Base-by-base conservation (phyloP, 2,113 vertebrate genomes). In the Amazona guildingii region DNA sequence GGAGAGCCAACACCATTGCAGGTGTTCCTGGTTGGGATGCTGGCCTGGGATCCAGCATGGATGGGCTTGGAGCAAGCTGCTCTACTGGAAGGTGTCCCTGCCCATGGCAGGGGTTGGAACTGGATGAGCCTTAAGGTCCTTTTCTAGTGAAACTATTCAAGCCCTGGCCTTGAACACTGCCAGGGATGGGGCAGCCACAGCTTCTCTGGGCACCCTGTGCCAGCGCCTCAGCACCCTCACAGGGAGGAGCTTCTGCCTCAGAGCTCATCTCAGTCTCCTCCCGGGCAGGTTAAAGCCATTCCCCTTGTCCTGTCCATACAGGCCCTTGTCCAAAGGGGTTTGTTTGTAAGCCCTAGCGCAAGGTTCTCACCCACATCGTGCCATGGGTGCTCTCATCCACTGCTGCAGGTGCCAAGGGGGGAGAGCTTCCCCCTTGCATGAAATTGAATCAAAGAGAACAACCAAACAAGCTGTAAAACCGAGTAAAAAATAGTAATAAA, bases 301-400 rank as follows among this genome's bases (percentile, higher is more conserved):
- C 20, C 20, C 57, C 33, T 57, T 23, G 33, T 5, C 33, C 57
- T 59, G 57, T 23, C 33, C 33, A 20, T 59, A 23, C 57, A 24
- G 55, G 8, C 57, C 33, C 4, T 9, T 59, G 6, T 23, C 33
- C 33, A 24, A 59, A n/a, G 57, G 57, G 33, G n/a, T 35, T 23
- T 59, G 57, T n/a, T 10, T 23, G 57, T n/a, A 59, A 3, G 6
- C 17, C 12, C 44, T 17, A 10, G 20, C 1, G 0, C 6, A 3
- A 33, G n/a, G 27, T 13, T 49, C 72, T 21, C 35, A 13, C 4
- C 52, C 66, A 10, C 18, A 2, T 39, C 51, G 13, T 5, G 35
- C 62, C 29, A 25, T 5, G 33, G 21, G 33, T 59, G 57, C 57
- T 59, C 57, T 35, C 57, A 35, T 59, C 33, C 57, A 35, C 57